phyloP scores from a whole-genome alignment of 2,797 vertebrate species.

The Anguilla obscura region DNA sequence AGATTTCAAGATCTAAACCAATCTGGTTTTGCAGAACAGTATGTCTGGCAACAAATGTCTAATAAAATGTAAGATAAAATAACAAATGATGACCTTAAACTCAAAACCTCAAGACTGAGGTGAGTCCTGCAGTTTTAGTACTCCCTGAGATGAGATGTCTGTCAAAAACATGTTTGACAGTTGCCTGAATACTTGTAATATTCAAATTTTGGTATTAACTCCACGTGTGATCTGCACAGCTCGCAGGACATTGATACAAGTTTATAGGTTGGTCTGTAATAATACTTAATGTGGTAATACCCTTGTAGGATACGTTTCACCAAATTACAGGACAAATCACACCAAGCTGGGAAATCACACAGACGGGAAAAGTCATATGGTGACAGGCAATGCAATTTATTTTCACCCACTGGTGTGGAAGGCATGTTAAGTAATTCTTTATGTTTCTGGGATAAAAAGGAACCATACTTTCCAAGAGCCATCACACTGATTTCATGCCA shows the following conservation, averaged over 20 bases:
- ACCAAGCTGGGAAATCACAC: neutral
- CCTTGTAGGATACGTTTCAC: neutral
- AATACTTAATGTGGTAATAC: neutral
- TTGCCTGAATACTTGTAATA: neutral
- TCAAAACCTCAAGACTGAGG: neutral
- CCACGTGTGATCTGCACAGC: neutral
- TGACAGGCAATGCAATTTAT: constrained; percentile 3
- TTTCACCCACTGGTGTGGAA: neutral
- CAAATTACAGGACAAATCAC: constrained; percentile 2
- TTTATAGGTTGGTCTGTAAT: neutral
- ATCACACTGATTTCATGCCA: neutral
- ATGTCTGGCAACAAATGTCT: neutral
- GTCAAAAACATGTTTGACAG: neutral
- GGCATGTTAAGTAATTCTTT: constrained; percentile 12
- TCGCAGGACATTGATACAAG: neutral
- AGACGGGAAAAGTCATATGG: neutral
- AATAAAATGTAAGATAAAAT: neutral
- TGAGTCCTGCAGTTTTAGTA: neutral
- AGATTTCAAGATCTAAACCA: neutral
- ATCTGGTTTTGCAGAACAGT: neutral
- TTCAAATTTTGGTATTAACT: neutral
- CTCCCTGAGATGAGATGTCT: too few relatives aligned
- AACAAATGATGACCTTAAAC: neutral
- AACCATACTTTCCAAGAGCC: neutral
- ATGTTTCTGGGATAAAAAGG: constrained; percentile 2